phyloP scores from a whole-genome alignment of 2,797 vertebrate genomes.

The Taeniopygia guttata region DNA sequence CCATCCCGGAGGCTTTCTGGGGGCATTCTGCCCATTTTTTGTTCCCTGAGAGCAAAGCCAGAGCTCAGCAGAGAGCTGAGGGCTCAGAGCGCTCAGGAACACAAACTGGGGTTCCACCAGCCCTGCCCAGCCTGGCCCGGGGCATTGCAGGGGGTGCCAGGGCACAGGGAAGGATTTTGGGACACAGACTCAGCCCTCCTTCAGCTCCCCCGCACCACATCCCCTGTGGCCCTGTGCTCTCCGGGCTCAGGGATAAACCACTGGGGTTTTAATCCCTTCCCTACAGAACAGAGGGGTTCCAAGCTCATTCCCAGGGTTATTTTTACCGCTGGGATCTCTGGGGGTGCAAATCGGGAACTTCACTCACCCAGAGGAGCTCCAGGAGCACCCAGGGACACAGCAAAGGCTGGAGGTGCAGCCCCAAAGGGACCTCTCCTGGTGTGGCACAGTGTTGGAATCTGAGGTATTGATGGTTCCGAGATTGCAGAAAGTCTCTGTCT shows the following conservation, averaged over 20 bases:
- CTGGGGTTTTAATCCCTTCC: background rate
- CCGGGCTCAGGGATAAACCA: background rate
- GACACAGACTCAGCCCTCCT: rapidly evolving
- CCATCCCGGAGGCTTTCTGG: background rate
- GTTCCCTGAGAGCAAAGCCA: background rate
- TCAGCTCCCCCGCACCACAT: background rate
- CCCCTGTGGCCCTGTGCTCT: background rate
- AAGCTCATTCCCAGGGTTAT: rapidly evolving
- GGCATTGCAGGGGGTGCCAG: background rate
- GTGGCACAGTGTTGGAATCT: too few species aligned
- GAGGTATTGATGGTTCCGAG: too few species aligned
- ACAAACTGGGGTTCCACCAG: too few species aligned
- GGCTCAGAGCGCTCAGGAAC: rapidly evolving
- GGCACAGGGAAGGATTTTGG: background rate
- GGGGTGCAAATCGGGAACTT: rapidly evolving
- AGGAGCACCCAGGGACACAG: background rate
- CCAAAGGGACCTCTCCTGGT: background rate
- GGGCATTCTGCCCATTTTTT: rapidly evolving
- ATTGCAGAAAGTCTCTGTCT: too few species aligned
- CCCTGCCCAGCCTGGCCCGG: too few species aligned
- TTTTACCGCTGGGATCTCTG: rapidly evolving
- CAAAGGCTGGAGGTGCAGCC: background rate
- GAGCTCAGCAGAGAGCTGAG: background rate
- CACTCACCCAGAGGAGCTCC: rapidly evolving
- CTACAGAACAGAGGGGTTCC: background rate